Conservation (phyloP, 2,888 invertebrate species). For the Congeria kusceri region DNA sequence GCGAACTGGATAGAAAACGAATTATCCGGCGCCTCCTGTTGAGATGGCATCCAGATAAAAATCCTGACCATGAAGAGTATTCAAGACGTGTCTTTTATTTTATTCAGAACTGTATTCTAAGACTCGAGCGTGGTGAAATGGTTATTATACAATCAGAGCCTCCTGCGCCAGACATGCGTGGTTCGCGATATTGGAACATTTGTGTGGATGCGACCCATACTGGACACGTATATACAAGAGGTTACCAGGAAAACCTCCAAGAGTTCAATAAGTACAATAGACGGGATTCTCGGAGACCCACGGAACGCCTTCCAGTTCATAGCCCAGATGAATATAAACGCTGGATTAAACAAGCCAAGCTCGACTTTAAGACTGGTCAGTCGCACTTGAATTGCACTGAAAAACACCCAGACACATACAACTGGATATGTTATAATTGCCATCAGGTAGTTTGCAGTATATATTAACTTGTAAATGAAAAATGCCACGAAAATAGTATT, state of each 20-base stretch:
- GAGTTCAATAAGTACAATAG: constrained; percentile 22
- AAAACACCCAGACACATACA: constrained; percentile 34
- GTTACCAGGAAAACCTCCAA: constrained; percentile 27
- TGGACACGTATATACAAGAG: constrained; percentile 15
- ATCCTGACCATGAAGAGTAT: constrained; percentile 51
- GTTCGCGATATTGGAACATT: constrained; percentile 22
- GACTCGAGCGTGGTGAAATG: constrained; percentile 41
- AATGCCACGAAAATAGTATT: no score
- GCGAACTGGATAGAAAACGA: constrained; percentile 36
- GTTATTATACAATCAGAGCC: constrained; percentile 4
- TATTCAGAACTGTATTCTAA: constrained; percentile 46
- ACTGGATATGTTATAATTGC: constrained; percentile 66
- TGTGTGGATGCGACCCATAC: neutral
- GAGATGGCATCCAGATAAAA: constrained; percentile 68
- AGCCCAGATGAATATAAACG: constrained; percentile 44
- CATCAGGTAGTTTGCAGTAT: constrained; percentile 56
- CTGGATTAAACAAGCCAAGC: constrained; percentile 59
- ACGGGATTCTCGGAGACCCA: neutral
- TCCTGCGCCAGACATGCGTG: constrained; percentile 16
- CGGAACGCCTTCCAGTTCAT: neutral
- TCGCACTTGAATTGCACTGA: constrained; percentile 5
- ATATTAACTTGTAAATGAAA: neutral
- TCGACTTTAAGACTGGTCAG: constrained; percentile 47
- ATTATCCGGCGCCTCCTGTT: constrained; percentile 49
- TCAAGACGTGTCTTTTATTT: constrained; percentile 56